Conservation (phyloP, 2,888 invertebrate species). For the Epistrophe grossulariae region DNA sequence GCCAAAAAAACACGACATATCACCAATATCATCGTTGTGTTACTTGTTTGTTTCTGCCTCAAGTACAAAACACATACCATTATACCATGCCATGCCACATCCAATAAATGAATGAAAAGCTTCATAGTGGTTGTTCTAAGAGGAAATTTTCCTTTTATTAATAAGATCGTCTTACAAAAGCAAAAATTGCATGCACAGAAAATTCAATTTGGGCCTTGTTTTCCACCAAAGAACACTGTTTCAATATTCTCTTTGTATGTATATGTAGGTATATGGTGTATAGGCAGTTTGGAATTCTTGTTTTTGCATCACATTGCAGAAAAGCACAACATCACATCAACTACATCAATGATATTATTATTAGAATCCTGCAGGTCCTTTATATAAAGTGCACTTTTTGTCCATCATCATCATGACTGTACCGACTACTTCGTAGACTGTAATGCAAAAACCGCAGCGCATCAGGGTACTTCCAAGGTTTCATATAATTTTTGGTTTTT, state of each 20-base stretch:
- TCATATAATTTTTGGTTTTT: slow-evolving; percentile 9
- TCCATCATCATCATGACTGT: slow-evolving; percentile 23
- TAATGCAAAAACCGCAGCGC: slow-evolving; percentile 43
- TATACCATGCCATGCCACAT: not conserved
- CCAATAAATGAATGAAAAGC: slow-evolving; percentile 35
- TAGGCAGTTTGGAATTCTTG: slow-evolving; percentile 28
- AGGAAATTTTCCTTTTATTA: slow-evolving; percentile 70
- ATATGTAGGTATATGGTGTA: not conserved
- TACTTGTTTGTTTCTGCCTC: slow-evolving; percentile 6
- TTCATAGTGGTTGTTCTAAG: not conserved
- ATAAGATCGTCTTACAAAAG: slow-evolving; percentile 72
- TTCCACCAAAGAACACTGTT: slow-evolving; percentile 33
- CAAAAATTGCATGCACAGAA: slow-evolving; percentile 64
- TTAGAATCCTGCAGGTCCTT: slow-evolving; percentile 16
- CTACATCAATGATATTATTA: slow-evolving; percentile 51
- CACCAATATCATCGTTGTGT: slow-evolving; percentile 2
- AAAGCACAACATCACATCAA: slow-evolving; percentile 49
- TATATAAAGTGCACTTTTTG: slow-evolving; percentile 39
- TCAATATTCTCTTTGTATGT: slow-evolving; percentile 43
- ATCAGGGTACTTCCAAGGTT: slow-evolving; percentile 48
- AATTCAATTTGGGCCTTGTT: slow-evolving; percentile 75
- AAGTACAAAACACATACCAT: no score
- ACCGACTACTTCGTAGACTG: not conserved
- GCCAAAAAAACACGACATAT: not conserved
- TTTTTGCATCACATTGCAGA: slow-evolving; percentile 47